These are phyloP conservation scores for Megaceryle torquata DNA, from an alignment of 2,113 vertebrate genomes.

Conservation along the genomic window DNA sequence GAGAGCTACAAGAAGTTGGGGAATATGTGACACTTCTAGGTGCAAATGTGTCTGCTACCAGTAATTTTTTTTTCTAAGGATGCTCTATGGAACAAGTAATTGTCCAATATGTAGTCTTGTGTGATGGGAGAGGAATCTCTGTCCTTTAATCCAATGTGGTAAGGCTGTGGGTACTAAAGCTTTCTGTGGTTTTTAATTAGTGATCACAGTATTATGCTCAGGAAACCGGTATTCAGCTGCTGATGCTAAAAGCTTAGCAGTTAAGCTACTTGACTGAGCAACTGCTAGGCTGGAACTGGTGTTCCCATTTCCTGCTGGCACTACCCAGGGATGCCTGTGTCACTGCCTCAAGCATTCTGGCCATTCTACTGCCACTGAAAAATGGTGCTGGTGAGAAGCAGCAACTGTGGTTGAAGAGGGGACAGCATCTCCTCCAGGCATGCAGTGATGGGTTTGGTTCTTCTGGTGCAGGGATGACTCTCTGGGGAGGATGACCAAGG, in stretches of 20 bases:
- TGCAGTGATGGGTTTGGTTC: neutral
- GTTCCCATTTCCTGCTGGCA: rapidly evolving
- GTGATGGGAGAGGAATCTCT: neutral
- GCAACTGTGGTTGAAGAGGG: rapidly evolving
- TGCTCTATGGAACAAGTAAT: neutral
- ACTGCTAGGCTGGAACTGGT: neutral
- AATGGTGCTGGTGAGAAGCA: neutral
- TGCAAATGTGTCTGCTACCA: neutral
- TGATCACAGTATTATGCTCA: neutral
- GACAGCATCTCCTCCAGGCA: neutral
- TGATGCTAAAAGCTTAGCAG: neutral
- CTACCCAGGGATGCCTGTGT: neutral
- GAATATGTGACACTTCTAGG: neutral
- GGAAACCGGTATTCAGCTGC: neutral
- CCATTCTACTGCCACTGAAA: neutral
- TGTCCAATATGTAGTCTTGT: neutral
- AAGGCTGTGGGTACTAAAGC: neutral
- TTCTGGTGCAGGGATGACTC: neutral
- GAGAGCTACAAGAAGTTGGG: neutral
- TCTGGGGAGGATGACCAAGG: neutral
- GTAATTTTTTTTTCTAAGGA: neutral
- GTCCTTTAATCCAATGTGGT: neutral
- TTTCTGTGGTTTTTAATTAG: neutral
- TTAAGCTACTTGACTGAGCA: neutral
- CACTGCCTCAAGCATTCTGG: neutral